Percentiles rank a stretch among this genome's conserved stretches.
Conservation (phyloP, 2,113 vertebrate species). For the Otis tarda region DNA sequence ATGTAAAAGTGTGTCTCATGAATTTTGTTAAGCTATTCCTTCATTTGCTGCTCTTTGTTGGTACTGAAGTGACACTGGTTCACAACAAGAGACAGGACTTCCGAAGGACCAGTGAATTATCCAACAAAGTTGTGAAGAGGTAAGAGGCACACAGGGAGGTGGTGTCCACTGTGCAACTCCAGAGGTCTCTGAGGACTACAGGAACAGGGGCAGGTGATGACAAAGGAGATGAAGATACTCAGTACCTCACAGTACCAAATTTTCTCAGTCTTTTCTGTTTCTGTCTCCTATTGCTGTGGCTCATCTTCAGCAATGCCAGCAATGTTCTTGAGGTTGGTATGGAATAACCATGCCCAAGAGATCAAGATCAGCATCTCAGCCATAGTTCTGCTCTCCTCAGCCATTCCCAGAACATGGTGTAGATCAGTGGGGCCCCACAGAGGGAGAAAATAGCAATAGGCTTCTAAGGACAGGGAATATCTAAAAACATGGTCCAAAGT, state of each 20-base stretch:
- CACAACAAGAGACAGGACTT: not conserved
- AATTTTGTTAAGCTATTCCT: not conserved
- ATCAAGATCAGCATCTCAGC: not conserved
- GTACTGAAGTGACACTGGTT: not conserved
- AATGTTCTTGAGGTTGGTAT: not conserved
- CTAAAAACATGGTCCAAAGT: not conserved
- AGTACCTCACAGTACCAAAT: not conserved
- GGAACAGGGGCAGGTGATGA: no score
- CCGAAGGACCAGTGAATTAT: not conserved
- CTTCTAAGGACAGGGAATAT: not conserved
- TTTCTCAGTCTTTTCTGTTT: not conserved
- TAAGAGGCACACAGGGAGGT: not conserved
- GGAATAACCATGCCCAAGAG: not conserved
- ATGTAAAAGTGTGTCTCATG: not conserved
- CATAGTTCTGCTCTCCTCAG: not conserved
- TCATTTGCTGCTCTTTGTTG: not conserved
- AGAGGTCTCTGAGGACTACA: not conserved
- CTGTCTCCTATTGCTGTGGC: not conserved
- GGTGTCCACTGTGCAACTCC: not conserved
- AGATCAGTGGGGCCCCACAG: not conserved
- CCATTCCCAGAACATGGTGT: not conserved
- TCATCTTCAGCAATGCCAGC: not conserved
- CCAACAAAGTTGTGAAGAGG: not conserved
- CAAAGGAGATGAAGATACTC: not conserved
- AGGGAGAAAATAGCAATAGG: not conserved